Conservation (phyloP, 2,888 invertebrate genomes). For the Pollenia griseotomentosa region DNA sequence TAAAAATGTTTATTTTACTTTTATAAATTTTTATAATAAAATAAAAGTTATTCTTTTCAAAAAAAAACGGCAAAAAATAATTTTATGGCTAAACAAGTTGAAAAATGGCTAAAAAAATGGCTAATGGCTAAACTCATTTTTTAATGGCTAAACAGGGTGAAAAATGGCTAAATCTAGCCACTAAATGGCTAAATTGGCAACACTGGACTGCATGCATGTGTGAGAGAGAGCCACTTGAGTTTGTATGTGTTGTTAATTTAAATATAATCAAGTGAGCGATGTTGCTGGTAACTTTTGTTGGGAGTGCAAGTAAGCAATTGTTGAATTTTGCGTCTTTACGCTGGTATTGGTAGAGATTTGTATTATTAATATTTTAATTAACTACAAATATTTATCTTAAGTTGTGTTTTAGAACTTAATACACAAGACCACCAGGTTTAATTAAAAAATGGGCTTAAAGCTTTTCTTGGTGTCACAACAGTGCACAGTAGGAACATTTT, state of each 20-base stretch:
- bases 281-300: neutral
- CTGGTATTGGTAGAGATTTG: conserved; percentile 17
- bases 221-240: conserved; percentile 5
- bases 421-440: neutral
- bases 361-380: neutral
- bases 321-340: neutral
- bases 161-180: too few species aligned
- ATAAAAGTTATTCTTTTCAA: too few species aligned
- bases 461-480: neutral
- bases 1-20: too few species aligned
- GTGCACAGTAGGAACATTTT: too few species aligned
- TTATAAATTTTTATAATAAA: too few species aligned
- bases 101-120: too few species aligned
- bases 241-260: neutral
- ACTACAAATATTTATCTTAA: conserved; percentile 18
- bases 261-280: neutral
- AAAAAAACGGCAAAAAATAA: too few species aligned
- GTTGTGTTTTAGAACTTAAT: conserved; percentile 2
- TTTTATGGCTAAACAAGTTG: too few species aligned
- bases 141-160: too few species aligned
- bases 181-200: too few species aligned
- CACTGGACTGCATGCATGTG: neutral
- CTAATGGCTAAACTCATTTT: too few species aligned
- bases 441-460: neutral
- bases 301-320: conserved; percentile 4